Percentiles rank a stretch among this genome's conserved stretches.
Conservation (phyloP, 2,113 vertebrate genomes). For the human (Homo sapiens) region DNA sequence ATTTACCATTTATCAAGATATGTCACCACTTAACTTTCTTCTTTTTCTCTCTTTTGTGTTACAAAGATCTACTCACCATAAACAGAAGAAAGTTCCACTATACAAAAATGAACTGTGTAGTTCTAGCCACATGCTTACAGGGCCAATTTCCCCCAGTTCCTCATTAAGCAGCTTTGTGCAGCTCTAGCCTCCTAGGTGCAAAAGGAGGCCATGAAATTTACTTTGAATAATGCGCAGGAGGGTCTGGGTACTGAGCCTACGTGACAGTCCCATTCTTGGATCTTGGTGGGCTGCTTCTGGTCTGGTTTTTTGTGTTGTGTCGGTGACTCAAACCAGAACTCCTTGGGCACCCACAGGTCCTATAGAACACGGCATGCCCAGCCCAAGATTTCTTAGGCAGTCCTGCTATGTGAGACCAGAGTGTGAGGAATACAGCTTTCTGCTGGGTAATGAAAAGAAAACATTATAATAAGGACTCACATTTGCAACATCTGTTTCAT, state of each 20-base stretch:
- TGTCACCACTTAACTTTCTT: background rate
- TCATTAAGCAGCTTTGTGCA: background rate
- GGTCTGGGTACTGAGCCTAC: background rate
- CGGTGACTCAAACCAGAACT: background rate
- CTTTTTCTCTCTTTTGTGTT: background rate
- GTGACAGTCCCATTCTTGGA: background rate
- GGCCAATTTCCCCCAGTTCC: background rate
- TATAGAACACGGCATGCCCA: background rate
- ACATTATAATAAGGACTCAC: constrained; percentile 52
- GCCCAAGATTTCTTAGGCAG: background rate
- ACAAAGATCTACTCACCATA: background rate
- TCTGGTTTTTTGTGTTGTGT: constrained; percentile 25
- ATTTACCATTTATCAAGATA: background rate
- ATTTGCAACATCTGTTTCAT: constrained; percentile 68
- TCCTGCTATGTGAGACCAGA: background rate
- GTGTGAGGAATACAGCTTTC: constrained; percentile 15
- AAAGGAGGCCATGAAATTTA: background rate
- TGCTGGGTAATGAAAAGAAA: constrained; percentile 62
- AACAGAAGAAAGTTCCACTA: background rate
- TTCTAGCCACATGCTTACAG: background rate
- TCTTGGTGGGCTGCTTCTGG: background rate
- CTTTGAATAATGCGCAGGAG: background rate
- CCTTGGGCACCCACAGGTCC: no score
- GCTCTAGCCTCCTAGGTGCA: background rate
- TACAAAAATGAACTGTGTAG: background rate